Base-by-base conservation (phyloP, 1,140 invertebrate species). In the Trialeurodes vaporariorum region DNA sequence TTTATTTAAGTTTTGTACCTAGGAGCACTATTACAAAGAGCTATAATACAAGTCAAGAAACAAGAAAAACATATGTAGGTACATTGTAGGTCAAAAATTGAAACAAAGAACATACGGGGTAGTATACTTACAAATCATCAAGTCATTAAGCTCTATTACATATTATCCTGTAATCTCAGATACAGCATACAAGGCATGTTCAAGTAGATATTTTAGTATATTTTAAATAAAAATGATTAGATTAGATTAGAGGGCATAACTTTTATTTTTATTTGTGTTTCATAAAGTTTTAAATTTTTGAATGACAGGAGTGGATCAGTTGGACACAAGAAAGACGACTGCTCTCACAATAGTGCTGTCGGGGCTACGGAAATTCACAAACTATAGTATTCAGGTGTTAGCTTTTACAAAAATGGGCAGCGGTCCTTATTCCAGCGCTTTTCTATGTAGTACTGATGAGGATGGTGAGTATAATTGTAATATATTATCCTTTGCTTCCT, bases 391-490 rank as follows among this genome's bases (percentile, higher is more conserved):
- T 60, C 88, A 92, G 77, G 86, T 94, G 13, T 81, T 92, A 70
- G 93, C 92, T 5, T 94, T 86, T 77, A 97, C 94, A 1, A 83
- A 87, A 61, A 90, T 91, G 61, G 94, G 95, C 1, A 91, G 94
- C 77, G 94, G 94, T 2, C 86, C 90, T 21, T 82, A 87, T 66
- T 93, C 92, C 64, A 81, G 84, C 22, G 86, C 92, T 0, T 85
- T 95, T 59, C 92, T 88, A 76, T 94, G 94, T 74, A 86, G 88
- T 69, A 97, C 95, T 23, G 86, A 93, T 72, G 92, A 97, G 82
- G 93, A 96, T 80, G 87, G 91, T 93, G 83, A 81, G 74, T 63
- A 71, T n/a, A n/a, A n/a, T n/a, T n/a, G n/a, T n/a, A n/a, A n/a
- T n/a, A n/a, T n/a, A n/a, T n/a, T n/a, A n/a, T n/a, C n/a, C n/a